Conservation (phyloP, 2,113 vertebrate genomes). For the Alethe castanea region DNA sequence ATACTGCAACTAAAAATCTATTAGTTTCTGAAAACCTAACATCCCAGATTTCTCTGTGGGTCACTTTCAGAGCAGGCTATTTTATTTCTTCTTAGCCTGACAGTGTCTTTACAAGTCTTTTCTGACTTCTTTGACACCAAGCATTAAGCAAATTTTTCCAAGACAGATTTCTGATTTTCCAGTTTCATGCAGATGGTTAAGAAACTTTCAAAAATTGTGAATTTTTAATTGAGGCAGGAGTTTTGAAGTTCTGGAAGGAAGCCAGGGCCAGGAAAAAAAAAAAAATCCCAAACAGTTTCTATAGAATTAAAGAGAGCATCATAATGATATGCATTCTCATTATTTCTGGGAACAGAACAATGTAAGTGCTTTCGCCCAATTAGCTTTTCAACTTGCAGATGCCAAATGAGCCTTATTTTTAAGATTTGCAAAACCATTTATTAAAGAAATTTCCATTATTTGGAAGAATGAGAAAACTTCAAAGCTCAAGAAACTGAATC, state of each 20-base stretch:
- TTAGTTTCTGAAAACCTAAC: neutral
- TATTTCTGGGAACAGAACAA: conserved; percentile 49
- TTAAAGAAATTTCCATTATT: conserved; percentile 32
- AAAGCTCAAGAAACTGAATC: neutral
- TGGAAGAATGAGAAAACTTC: conserved; percentile 9
- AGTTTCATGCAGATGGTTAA: neutral
- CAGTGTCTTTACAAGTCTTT: neutral
- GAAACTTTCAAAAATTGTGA: neutral
- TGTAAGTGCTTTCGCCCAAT: conserved; percentile 1
- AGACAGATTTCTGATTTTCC: neutral
- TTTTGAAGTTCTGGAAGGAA: conserved; percentile 12
- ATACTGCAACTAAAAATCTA: neutral
- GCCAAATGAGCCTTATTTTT: conserved; percentile 33
- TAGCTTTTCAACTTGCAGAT: conserved; percentile 47
- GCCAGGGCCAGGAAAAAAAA: neutral
- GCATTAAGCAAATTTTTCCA: neutral
- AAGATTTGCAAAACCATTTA: conserved; percentile 9
- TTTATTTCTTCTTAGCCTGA: neutral
- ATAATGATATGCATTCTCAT: neutral
- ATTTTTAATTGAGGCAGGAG: neutral
- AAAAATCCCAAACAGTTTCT: neutral
- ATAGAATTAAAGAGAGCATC: conserved; percentile 4
- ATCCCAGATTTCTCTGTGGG: neutral
- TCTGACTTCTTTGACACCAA: neutral
- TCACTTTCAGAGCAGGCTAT: neutral